Conservation (phyloP, 2,113 vertebrate genomes). For the Balaenoptera acutorostrata region DNA sequence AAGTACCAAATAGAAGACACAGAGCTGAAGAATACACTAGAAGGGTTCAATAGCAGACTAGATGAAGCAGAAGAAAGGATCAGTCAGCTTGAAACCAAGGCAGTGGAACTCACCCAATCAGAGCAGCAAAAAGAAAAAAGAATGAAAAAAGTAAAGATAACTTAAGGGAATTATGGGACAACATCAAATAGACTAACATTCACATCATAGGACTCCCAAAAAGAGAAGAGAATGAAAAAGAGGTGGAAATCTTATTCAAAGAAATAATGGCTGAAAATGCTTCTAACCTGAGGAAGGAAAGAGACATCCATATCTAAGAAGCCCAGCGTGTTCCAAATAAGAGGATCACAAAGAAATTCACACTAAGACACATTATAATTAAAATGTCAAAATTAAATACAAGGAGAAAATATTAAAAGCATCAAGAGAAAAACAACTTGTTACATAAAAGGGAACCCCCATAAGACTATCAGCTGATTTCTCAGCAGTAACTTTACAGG, state of each 20-base stretch:
- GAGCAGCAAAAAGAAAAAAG: not conserved
- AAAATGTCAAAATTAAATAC: not conserved
- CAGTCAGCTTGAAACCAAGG: not conserved
- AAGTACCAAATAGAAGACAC: not conserved
- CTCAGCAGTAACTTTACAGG: too few relatives aligned
- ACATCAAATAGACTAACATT: not conserved
- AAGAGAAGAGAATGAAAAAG: not conserved
- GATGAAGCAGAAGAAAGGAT: not conserved
- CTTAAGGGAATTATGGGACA: not conserved
- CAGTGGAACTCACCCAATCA: not conserved
- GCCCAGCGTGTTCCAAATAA: not conserved
- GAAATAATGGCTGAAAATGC: not conserved
- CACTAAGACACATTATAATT: not conserved
- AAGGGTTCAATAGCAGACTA: not conserved
- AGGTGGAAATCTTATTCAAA: not conserved
- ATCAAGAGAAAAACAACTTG: not conserved
- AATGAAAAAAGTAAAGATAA: not conserved
- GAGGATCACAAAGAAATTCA: not conserved
- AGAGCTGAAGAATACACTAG: not conserved
- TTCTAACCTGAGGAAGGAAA: not conserved
- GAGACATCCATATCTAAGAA: not conserved
- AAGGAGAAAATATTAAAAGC: not conserved
- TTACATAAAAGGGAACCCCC: too few relatives aligned
- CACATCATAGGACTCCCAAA: not conserved
- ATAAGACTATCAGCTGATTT: too few relatives aligned